Conservation (phyloP, 1,140 invertebrate species). For the Drosophila seguyi region DNA sequence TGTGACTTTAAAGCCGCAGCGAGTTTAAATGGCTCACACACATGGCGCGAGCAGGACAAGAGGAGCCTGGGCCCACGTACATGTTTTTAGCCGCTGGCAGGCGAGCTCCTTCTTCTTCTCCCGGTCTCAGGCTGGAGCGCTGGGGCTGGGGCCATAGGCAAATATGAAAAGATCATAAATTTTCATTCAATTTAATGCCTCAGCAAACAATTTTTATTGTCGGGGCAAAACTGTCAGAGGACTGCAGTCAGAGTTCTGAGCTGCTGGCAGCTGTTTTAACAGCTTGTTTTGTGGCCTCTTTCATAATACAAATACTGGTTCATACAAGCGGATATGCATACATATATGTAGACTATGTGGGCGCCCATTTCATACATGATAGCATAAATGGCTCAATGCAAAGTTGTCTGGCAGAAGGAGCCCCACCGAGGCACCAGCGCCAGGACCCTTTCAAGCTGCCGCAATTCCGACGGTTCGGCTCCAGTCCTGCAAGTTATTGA, state of each 20-base stretch:
- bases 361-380: conserved; percentile 65
- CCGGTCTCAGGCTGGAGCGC: conserved; percentile 2
- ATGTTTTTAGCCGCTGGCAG: conserved; percentile 48
- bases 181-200: conserved; percentile 85
- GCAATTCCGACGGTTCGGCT: conserved; percentile 29
- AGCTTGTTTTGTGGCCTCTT: conserved; percentile 69
- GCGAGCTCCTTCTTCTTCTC: conserved; percentile 38
- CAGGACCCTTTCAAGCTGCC: conserved; percentile 26
- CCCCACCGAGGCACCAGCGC: conserved; percentile 21
- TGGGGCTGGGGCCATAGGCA: conserved; percentile 61
- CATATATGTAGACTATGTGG: conserved; percentile 44
- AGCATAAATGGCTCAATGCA: conserved; percentile 60
- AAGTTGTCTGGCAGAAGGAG: conserved; percentile 49
- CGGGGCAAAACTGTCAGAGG: conserved; percentile 67
- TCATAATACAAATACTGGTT: conserved; percentile 56
- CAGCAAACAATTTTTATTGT: conserved; percentile 85
- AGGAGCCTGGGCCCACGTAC: conserved; percentile 18
- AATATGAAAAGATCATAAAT: conserved; percentile 85
- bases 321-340: conserved; percentile 15
- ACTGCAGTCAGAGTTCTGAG: conserved; percentile 31
- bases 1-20: conserved; percentile 56
- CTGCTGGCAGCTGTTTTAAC: conserved; percentile 72
- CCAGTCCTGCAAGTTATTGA: conserved; percentile 49
- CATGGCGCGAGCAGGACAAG: conserved; percentile 11
- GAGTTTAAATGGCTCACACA: conserved; percentile 45